Conservation (phyloP, 2,113 vertebrate genomes). For the Calyptomena viridis region DNA sequence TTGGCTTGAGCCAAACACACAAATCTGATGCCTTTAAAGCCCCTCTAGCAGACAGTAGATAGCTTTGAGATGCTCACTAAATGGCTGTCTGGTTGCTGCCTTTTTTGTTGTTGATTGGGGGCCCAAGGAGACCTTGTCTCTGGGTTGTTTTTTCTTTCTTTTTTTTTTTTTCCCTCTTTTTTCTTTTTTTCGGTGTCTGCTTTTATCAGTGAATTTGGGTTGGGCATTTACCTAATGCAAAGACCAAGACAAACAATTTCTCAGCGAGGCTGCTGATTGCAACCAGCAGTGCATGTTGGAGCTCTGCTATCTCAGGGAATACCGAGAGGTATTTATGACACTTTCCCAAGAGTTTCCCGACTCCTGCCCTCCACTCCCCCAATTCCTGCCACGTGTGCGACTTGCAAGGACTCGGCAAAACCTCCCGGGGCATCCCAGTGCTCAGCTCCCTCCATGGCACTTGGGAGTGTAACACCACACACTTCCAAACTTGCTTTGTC, state of each 20-base stretch:
- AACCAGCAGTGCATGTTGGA: neutral
- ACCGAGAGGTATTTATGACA: conserved; percentile 61
- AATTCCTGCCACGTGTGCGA: neutral
- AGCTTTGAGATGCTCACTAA: conserved; percentile 69
- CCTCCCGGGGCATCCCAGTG: neutral
- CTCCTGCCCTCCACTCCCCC: neutral
- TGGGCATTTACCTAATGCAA: conserved; percentile 52
- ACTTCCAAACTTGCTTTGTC: neutral
- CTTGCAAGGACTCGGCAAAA: neutral
- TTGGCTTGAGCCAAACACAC: conserved; percentile 61
- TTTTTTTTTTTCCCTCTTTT: fast-evolving
- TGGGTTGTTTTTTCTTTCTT: neutral
- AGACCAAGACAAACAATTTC: conserved; percentile 57
- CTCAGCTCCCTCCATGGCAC: neutral
- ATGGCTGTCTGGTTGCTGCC: conserved; percentile 55
- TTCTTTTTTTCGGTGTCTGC: neutral
- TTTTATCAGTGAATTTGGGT: conserved; percentile 56
- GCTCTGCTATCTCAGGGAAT: conserved; percentile 49
- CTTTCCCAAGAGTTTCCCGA: conserved; percentile 53
- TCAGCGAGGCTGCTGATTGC: neutral
- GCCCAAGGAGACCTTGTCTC: conserved; percentile 58
- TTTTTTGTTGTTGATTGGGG: conserved; percentile 50
- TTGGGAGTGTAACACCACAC: neutral
- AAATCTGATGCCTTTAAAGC: conserved; percentile 62
- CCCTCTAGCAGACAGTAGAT: conserved; percentile 60